Percentiles rank a stretch among this genome's conserved stretches.
These are phyloP conservation scores for Brachionus manjavacas DNA, from an alignment of 1,140 invertebrate species.

Conservation along the genomic window DNA sequence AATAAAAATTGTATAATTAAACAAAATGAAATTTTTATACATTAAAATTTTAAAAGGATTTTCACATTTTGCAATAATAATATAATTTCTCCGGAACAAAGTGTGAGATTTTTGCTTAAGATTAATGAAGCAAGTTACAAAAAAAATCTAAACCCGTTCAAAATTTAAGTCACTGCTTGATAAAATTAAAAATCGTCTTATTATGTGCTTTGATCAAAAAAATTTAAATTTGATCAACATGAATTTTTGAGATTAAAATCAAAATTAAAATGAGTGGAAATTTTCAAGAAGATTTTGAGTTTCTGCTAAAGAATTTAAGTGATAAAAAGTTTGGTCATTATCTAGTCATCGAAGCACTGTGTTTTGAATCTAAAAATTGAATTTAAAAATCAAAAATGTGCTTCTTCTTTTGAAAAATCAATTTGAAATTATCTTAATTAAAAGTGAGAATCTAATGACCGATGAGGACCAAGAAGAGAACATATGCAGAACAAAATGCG, in stretches of 20 bases:
- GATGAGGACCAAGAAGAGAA: neutral
- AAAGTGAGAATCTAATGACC: neutral
- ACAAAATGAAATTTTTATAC: too few relatives aligned
- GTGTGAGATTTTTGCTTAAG: too few relatives aligned
- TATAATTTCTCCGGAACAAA: too few relatives aligned
- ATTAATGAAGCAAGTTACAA: too few relatives aligned
- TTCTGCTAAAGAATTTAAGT: constrained; percentile 32
- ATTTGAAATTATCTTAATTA: neutral
- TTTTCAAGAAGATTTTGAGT: constrained; percentile 43
- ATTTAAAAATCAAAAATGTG: neutral
- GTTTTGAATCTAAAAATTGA: neutral
- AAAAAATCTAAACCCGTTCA: neutral
- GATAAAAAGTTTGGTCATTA: constrained; percentile 28
- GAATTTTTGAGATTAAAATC: neutral
- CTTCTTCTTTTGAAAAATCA: neutral
- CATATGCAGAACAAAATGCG: neutral
- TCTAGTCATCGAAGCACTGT: neutral
- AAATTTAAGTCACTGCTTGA: neutral
- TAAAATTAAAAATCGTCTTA: neutral
- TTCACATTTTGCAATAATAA: too few relatives aligned
- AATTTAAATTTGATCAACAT: neutral
- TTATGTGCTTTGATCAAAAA: neutral
- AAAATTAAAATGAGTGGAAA: constrained; percentile 18
- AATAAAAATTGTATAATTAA: too few relatives aligned
- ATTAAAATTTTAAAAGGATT: too few relatives aligned